Conservation (phyloP, 2,797 vertebrate species). For the Babyrousa celebensis region DNA sequence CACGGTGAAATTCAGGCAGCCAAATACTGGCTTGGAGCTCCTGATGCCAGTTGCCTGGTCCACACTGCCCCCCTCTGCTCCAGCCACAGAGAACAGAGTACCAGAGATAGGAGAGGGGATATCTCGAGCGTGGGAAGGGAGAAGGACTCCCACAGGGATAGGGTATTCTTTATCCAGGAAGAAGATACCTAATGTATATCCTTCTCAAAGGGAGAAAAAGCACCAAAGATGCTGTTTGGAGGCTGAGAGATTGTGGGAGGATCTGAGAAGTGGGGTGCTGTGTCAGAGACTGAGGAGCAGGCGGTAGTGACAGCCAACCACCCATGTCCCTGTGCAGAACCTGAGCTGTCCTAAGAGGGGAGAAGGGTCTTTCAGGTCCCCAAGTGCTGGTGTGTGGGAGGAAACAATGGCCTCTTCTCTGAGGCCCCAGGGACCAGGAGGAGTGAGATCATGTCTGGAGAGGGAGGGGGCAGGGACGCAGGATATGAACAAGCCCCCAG, state of each 20-base stretch:
- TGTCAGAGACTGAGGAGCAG: neutral
- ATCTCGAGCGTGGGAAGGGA: neutral
- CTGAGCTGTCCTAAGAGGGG: neutral
- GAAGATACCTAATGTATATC: neutral
- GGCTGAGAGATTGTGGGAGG: neutral
- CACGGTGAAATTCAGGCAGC: neutral
- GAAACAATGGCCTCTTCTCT: conserved; percentile 53
- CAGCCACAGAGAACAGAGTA: neutral
- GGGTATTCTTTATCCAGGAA: too few species aligned
- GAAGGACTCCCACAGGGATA: neutral
- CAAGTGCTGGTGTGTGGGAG: conserved; percentile 43
- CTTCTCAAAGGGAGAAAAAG: neutral
- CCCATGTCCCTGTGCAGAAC: neutral
- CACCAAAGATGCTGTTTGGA: neutral
- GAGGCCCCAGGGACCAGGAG: neutral
- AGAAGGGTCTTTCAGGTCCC: neutral
- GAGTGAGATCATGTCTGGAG: conserved; percentile 72
- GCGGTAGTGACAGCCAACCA: neutral
- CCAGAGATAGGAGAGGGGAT: neutral
- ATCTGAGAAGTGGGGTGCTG: too few species aligned
- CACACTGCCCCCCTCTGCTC: neutral
- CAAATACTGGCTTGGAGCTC: neutral
- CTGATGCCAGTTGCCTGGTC: neutral
- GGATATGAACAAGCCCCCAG: conserved; percentile 62
- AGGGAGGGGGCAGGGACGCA: conserved; percentile 49